Conservation (phyloP, 2,888 invertebrate genomes). For the Oligia strigilis region DNA sequence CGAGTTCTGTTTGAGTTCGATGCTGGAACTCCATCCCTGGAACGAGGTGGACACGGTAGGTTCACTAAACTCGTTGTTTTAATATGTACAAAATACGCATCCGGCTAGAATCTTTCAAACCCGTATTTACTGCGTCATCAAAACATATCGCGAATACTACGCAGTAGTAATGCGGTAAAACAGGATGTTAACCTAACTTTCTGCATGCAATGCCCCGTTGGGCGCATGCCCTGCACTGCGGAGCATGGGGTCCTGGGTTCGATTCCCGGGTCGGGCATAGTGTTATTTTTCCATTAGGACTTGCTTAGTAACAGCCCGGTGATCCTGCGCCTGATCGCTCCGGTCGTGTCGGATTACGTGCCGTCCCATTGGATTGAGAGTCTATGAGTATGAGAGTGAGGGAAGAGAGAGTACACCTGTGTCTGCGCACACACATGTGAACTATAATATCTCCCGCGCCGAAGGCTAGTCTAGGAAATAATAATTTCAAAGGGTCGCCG, state of each 20-base stretch:
- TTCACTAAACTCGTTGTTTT: neutral
- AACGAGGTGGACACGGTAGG: neutral
- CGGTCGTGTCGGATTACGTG: too few species aligned
- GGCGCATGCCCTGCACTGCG: neutral
- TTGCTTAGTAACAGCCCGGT: too few species aligned
- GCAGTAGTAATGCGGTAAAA: neutral
- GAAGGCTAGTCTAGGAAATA: too few species aligned
- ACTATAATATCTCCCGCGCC: too few species aligned
- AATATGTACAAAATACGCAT: neutral
- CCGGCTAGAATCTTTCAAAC: neutral
- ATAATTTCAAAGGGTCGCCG: too few species aligned
- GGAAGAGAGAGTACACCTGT: too few species aligned
- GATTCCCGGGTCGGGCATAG: too few species aligned
- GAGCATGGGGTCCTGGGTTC: neutral
- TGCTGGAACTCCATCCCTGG: constrained; percentile 34
- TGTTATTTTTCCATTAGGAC: too few species aligned
- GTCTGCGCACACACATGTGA: too few species aligned
- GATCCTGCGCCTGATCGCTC: too few species aligned
- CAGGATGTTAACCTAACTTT: neutral
- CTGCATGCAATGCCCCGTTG: neutral
- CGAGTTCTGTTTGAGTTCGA: constrained; percentile 69
- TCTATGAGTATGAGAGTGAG: too few species aligned
- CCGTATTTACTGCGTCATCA: neutral
- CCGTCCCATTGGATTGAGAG: too few species aligned
- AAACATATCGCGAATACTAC: neutral